A percentile compares a stretch with the other conserved stretches of the same genome.
Conservation (phyloP, 2,797 vertebrate genomes). For the Betta splendens region DNA sequence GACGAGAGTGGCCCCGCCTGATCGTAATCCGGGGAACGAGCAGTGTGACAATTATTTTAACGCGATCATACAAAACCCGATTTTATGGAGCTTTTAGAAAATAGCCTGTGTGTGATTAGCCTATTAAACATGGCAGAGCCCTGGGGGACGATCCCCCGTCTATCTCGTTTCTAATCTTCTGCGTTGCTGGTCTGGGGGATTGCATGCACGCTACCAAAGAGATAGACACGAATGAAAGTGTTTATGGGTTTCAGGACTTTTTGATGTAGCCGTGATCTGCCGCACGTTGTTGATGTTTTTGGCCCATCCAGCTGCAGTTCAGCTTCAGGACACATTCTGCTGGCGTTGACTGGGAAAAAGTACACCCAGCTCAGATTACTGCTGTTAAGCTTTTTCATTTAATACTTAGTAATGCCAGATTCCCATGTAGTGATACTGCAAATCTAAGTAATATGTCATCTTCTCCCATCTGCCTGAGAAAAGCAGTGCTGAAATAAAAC, state of each 20-base stretch:
- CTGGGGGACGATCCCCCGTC: constrained; percentile 6
- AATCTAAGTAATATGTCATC: constrained; percentile 5
- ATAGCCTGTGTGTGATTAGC: not conserved
- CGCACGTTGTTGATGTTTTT: constrained; percentile 2
- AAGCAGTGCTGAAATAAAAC: constrained; percentile 2
- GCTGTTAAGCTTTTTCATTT: not conserved
- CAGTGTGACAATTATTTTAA: constrained; percentile 6
- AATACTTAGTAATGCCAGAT: too few species aligned
- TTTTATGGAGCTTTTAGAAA: constrained; percentile 11
- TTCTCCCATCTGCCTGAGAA: constrained; percentile 5
- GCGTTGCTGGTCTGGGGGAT: constrained; percentile 3
- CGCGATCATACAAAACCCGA: constrained; percentile 5
- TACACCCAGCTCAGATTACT: constrained; percentile 10
- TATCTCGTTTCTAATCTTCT: constrained; percentile 13
- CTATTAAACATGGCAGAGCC: constrained; percentile 18
- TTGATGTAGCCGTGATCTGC: not conserved
- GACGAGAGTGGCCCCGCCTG: not conserved
- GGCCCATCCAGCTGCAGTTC: constrained; percentile 8
- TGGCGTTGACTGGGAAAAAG: constrained; percentile 9
- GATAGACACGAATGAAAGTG: not conserved
- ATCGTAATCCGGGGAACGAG: not conserved
- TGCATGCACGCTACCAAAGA: not conserved
- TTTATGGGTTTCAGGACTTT: not conserved
- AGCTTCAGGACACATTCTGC: constrained; percentile 29
- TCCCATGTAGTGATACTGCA: not conserved